A percentile compares a stretch with the other conserved stretches of the same genome.
Evolutionary conservation across 2,888 invertebrate species (phyloP).

Genomic region (Trypoxylon attenuatum): DNA sequence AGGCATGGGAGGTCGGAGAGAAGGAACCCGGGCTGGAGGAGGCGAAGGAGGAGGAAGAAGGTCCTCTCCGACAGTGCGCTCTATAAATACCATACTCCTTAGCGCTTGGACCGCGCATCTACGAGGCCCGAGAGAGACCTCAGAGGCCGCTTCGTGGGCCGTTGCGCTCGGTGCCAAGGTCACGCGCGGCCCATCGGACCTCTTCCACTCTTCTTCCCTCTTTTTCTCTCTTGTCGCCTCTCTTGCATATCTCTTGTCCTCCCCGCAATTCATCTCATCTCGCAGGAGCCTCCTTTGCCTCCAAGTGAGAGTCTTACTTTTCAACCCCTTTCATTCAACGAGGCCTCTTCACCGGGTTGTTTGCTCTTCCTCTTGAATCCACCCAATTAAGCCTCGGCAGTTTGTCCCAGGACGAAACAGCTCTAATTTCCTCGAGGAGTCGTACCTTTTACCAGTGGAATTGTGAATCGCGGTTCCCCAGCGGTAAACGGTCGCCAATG

Average conservation of each 20-base stretch:
- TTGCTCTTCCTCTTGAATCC: too few species aligned
- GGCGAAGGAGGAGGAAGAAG: slow-evolving; percentile 24
- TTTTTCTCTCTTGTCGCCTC: background rate
- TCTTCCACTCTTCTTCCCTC: slow-evolving; percentile 21
- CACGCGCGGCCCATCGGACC: slow-evolving; percentile 39
- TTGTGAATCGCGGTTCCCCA: too few species aligned
- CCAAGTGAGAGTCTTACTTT: slow-evolving; percentile 24
- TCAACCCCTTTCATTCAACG: slow-evolving; percentile 53
- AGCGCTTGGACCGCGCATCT: slow-evolving; percentile 21
- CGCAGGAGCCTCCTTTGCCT: background rate
- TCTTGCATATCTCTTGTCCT: background rate
- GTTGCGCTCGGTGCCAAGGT: slow-evolving; percentile 61
- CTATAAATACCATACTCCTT: slow-evolving; percentile 61
- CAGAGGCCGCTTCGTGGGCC: slow-evolving; percentile 37
- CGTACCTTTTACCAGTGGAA: too few species aligned
- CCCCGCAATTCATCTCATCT: slow-evolving; percentile 10
- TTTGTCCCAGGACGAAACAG: too few species aligned
- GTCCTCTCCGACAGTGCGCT: slow-evolving; percentile 34
- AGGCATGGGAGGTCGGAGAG: too few species aligned
- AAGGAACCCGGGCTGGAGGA: slow-evolving; percentile 43
- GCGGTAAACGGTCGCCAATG: too few species aligned
- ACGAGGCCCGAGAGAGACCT: background rate
- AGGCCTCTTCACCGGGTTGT: too few species aligned
- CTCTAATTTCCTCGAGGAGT: too few species aligned
- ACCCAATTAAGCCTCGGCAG: too few species aligned